Percentiles rank a stretch among this genome's conserved stretches.
These are phyloP conservation scores for Cottoperca gobio DNA, from an alignment of 2,797 vertebrate species.

Conservation along the genomic window DNA sequence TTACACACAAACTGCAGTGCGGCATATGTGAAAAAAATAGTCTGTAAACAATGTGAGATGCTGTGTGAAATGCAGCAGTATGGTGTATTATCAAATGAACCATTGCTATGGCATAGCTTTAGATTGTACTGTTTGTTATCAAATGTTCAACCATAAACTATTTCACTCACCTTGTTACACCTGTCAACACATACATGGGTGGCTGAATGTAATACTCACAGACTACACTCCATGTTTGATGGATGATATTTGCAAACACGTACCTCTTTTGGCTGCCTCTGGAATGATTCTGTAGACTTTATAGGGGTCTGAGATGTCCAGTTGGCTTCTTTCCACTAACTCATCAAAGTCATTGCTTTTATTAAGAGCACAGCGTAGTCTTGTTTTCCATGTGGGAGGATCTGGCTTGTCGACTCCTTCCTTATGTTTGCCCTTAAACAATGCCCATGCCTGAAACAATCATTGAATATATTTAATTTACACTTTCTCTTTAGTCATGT, in stretches of 20 bases:
- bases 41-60: conserved; percentile 45
- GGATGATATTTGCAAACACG: conserved; percentile 8
- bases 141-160: background rate
- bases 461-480: conserved; percentile 27
- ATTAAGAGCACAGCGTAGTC: conserved; percentile 96
- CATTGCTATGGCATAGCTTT: background rate
- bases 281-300: conserved; percentile 99
- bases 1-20: conserved; percentile 72
- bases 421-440: conserved; percentile 98
- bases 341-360: conserved; percentile 99
- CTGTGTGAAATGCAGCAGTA: conserved; percentile 23
- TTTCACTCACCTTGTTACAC: background rate
- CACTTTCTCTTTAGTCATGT: conserved; percentile 9
- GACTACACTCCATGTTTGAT: background rate
- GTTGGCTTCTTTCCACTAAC: conserved; percentile 93
- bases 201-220: background rate
- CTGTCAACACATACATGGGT: background rate
- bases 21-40: conserved; percentile 54
- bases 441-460: conserved; percentile 92
- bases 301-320: conserved; percentile 99
- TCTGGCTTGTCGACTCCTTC: conserved; percentile 98
- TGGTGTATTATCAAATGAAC: background rate
- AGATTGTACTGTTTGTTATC: conserved; percentile 1
- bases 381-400: conserved; percentile 98
- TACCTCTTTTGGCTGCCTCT: conserved; percentile 95